Conservation (phyloP, 2,888 invertebrate species). For the Crioceris asparagi region DNA sequence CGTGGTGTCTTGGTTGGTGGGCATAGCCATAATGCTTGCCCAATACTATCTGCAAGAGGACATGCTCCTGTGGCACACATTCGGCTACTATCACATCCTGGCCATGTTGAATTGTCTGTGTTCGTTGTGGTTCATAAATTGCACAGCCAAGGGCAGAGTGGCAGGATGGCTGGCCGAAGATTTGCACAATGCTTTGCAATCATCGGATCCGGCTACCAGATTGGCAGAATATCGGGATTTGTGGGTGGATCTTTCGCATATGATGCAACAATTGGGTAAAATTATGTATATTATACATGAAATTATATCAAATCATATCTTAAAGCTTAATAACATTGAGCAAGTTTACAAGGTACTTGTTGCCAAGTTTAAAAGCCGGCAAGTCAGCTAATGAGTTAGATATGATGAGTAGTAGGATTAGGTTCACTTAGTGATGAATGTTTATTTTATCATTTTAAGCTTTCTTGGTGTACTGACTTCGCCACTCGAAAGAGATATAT, state of each 20-base stretch:
- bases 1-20: slow-evolving; percentile 54
- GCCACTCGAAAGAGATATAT: slow-evolving; percentile 4
- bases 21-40: slow-evolving; percentile 54
- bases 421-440: too few species aligned
- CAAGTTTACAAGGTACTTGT: too few species aligned
- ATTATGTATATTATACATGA: too few species aligned
- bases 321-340: too few species aligned
- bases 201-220: slow-evolving; percentile 51
- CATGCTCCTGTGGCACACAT: slow-evolving; percentile 61
- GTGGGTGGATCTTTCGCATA: slow-evolving; percentile 58
- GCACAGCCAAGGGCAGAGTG: slow-evolving; percentile 34
- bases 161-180: slow-evolving; percentile 55
- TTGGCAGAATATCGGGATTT: slow-evolving; percentile 55
- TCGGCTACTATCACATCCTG: slow-evolving; percentile 62
- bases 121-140: slow-evolving; percentile 50
- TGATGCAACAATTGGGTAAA: slow-evolving; percentile 67
- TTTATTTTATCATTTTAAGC: too few species aligned
- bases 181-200: slow-evolving; percentile 51
- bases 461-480: too few species aligned
- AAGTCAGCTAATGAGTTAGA: too few species aligned
- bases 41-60: slow-evolving; percentile 63
- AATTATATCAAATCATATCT: too few species aligned
- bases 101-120: slow-evolving; percentile 66
- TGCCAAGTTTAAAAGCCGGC: too few species aligned
- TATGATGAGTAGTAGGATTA: too few species aligned